Base-by-base conservation (phyloP, 2,113 vertebrate genomes). In the Phyllostomus discolor region DNA sequence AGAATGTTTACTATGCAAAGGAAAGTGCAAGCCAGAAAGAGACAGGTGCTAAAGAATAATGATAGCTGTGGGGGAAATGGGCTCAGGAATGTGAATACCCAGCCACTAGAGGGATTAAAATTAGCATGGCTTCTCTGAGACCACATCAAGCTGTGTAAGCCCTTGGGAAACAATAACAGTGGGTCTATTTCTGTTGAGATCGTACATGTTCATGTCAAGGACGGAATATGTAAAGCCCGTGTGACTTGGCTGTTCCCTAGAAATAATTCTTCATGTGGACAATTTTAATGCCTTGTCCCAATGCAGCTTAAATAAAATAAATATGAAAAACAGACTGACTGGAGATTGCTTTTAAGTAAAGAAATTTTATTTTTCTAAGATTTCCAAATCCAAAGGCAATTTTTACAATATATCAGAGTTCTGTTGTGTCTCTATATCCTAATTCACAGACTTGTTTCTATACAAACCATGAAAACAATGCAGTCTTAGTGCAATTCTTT, bases 131-230 rank as follows among this genome's bases (percentile, higher is more conserved):
- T 72, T 81, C 82, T 31, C 38, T 26, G 22, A 83, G 59, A 38
- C 2, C 38, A 46, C 28, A 24, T 57, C n/a, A 52, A 88, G 31
- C 48, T 50, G 54, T 7, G 46, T 46, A 69, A 50, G 57, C 64
- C 59, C 19, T 86, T 54, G 79, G 87, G 31, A 57, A 41, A 24
- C 16, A 26, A 19, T 31, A 88, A 67, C 52, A 54, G 70, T 41
- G 26, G 43, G 75, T 67, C 59, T 95, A 91, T 75, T 69, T 89
- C 86, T 89, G 72, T 43, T 95, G 24, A 94, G 79, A 90, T 94
- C 94, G 87, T 97, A 96, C 94, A 97, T 85, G 97, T 97, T 99
- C 98, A 98, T 64, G 82, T 98, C 97, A 99, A 98, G 43, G 98
- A 98, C 19, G 78, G 98, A 97, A 98, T 93, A 89, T 98, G 91